These are phyloP conservation scores for Beaufortia kweichowensis DNA, from an alignment of 2,113 vertebrate genomes.

Conservation along the genomic window DNA sequence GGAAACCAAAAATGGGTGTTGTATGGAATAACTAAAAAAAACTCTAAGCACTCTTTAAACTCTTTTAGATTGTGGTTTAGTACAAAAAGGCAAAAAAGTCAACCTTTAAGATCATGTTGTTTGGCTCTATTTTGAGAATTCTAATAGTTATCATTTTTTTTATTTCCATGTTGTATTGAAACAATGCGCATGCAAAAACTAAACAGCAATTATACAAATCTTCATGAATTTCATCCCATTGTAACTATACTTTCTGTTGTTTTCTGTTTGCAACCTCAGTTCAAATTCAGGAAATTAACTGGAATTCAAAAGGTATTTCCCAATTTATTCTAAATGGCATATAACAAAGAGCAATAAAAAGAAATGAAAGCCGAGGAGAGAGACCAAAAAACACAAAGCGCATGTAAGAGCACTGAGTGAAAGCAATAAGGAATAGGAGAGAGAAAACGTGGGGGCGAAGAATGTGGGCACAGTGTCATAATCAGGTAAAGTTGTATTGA, in stretches of 20 bases:
- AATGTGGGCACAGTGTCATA: constrained; percentile 9
- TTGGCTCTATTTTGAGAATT: too few relatives aligned
- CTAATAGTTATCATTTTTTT: too few relatives aligned
- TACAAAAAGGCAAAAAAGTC: too few relatives aligned
- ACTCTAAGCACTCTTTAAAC: too few relatives aligned
- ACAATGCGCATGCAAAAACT: too few relatives aligned
- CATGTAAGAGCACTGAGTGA: not conserved
- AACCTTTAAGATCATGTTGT: too few relatives aligned
- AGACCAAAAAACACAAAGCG: not conserved
- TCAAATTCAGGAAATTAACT: not conserved
- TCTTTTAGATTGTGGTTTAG: too few relatives aligned
- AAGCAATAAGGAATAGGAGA: constrained; percentile 16
- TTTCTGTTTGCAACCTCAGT: not conserved
- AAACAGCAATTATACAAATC: too few relatives aligned
- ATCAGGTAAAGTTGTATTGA: constrained; percentile 29
- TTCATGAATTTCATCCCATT: too few relatives aligned
- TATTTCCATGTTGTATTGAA: too few relatives aligned
- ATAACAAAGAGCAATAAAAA: constrained; percentile 11
- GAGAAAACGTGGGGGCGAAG: constrained; percentile 21
- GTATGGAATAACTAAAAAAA: too few relatives aligned
- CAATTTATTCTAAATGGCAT: not conserved
- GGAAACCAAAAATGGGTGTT: too few relatives aligned
- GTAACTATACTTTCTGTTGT: not conserved
- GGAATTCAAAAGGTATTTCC: not conserved
- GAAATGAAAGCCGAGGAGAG: constrained; percentile 13